A percentile compares a stretch with the other conserved stretches of the same genome.
phyloP scores from a whole-genome alignment of 2,797 vertebrate genomes.

The Picus viridis region DNA sequence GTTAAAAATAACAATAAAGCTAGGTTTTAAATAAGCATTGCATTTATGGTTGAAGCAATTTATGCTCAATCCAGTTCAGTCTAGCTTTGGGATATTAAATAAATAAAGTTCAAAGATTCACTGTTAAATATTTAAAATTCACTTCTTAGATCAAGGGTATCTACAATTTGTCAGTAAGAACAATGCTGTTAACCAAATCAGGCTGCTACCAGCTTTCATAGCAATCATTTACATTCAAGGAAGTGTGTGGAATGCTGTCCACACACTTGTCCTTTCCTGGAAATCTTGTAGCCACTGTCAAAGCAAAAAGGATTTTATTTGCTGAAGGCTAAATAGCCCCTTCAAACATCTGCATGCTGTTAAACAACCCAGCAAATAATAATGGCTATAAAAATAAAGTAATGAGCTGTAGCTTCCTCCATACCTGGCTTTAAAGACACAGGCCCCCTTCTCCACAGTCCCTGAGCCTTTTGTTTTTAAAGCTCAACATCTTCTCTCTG shows the following conservation, averaged over 20 bases:
- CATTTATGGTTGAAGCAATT: background rate
- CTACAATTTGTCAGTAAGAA: background rate
- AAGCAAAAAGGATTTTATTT: slow-evolving; percentile 4
- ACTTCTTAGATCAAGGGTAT: background rate
- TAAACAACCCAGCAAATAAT: slow-evolving; percentile 23
- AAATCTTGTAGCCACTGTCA: background rate
- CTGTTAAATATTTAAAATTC: slow-evolving; percentile 18
- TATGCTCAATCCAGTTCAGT: background rate
- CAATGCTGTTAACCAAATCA: background rate
- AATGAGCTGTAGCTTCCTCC: slow-evolving; percentile 19
- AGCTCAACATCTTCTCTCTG: background rate
- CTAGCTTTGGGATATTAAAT: background rate
- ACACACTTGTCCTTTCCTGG: background rate
- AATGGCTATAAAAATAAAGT: slow-evolving; percentile 16
- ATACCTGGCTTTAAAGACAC: slow-evolving; percentile 1
- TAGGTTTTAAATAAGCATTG: background rate
- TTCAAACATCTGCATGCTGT: background rate
- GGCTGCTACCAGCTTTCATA: background rate
- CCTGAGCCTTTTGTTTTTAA: background rate
- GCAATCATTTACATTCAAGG: background rate
- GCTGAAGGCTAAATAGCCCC: background rate
- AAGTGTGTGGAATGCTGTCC: background rate
- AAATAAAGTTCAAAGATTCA: slow-evolving; percentile 3
- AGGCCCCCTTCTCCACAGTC: background rate
- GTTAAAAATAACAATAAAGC: background rate